phyloP scores from a whole-genome alignment of 1,140 invertebrate genomes.

The Piezodorus guildinii region DNA sequence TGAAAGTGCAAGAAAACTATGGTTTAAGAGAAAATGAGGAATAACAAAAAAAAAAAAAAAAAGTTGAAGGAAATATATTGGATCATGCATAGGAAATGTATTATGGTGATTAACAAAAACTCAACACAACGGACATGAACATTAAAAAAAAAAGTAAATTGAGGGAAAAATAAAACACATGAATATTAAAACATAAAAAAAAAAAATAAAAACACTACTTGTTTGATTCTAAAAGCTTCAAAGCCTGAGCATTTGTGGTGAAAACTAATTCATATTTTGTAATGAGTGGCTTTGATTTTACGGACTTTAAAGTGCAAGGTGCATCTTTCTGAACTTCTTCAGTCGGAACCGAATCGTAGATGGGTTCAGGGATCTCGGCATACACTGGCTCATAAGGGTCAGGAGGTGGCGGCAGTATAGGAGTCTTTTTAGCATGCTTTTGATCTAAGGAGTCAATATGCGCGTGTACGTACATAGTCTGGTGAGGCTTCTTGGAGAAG shows the following conservation, averaged over 20 bases:
- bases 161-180: neutral
- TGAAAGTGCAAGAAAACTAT: too few relatives aligned
- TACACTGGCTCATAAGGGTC: neutral
- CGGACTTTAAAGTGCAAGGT: neutral
- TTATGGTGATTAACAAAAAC: too few relatives aligned
- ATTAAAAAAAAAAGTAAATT: neutral
- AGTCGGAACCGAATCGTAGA: neutral
- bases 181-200: neutral
- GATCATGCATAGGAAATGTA: too few relatives aligned
- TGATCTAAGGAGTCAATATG: neutral
- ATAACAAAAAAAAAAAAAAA: too few relatives aligned
- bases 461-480: constrained; percentile 24
- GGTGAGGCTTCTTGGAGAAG: constrained; percentile 28
- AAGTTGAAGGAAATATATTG: too few relatives aligned
- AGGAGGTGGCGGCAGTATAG: neutral
- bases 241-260: constrained; percentile 48
- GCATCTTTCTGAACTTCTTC: neutral
- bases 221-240: constrained; percentile 20
- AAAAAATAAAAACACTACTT: neutral
- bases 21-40: too few relatives aligned
- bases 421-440: neutral
- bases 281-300: constrained; percentile 43
- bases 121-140: too few relatives aligned
- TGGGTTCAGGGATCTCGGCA: neutral
- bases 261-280: constrained; percentile 51